Conservation (phyloP, 2,113 vertebrate genomes). For the western clawed frog (Xenopus tropicalis) region UCB_Xtro_10.0 CM004452.2:1193001-1193500, state of each 20-base stretch:
- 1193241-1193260: slow-evolving; percentile 20
- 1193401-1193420: slow-evolving; percentile 7
- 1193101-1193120: too few species aligned
- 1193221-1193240: slow-evolving; percentile 22
- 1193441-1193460: too few species aligned
- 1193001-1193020: too few species aligned
- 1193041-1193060: not conserved
- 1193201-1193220: slow-evolving; percentile 37
- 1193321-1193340: not conserved
- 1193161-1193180: slow-evolving; percentile 33
- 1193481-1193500: too few species aligned
- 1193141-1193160: slow-evolving; percentile 12
- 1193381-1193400: not conserved
- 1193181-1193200: slow-evolving; percentile 32
- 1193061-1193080: not conserved
- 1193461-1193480: too few species aligned
- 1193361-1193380: not conserved
- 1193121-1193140: not conserved
- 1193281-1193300: slow-evolving; percentile 24
- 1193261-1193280: slow-evolving; percentile 34
- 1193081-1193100: too few species aligned
- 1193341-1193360: too few species aligned
- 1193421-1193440: slow-evolving; percentile 10
- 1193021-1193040: not conserved
- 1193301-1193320: slow-evolving; percentile 19